Evolutionary conservation across 2,797 vertebrate species (phyloP).

Genomic region (Cygnus olor): DNA sequence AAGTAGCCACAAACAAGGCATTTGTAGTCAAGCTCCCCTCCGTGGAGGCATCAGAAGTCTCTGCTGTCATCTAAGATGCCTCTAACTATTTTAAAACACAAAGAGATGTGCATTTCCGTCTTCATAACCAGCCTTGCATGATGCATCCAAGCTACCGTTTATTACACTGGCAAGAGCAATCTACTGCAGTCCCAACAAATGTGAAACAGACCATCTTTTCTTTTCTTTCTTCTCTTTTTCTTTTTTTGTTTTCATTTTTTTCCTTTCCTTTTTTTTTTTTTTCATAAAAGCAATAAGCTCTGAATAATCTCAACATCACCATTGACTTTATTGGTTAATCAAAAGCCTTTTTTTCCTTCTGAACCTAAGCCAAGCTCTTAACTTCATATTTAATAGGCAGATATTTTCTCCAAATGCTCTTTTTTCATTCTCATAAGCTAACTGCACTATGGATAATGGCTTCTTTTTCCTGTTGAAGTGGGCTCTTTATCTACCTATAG

Average conservation of each 20-base stretch:
- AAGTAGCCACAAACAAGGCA: not conserved
- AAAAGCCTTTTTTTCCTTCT: constrained; percentile 51
- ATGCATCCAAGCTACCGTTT: constrained; percentile 32
- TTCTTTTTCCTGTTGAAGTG: constrained; percentile 54
- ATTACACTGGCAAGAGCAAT: constrained; percentile 15
- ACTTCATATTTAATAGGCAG: constrained; percentile 62
- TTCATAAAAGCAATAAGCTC: constrained; percentile 40
- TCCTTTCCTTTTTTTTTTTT: not conserved
- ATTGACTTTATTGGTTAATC: constrained; percentile 63
- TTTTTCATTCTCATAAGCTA: constrained; percentile 49
- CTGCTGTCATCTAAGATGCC: not conserved
- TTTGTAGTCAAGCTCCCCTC: not conserved
- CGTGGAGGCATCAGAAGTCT: not conserved
- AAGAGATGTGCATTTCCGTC: not conserved
- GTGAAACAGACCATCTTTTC: not conserved
- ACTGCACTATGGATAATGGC: constrained; percentile 57
- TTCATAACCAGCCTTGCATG: constrained; percentile 11
- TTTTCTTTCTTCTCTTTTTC: not conserved
- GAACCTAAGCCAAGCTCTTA: constrained; percentile 63
- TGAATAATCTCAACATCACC: constrained; percentile 58
- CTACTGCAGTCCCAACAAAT: constrained; percentile 23
- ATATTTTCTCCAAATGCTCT: constrained; percentile 53
- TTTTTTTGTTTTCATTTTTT: not conserved
- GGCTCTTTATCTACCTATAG: constrained; percentile 46
- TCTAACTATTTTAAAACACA: not conserved